A percentile compares a stretch with the other conserved stretches of the same genome.
Evolutionary conservation across 1,140 invertebrate species (phyloP).

Genomic region (Holotrichia oblita): DNA sequence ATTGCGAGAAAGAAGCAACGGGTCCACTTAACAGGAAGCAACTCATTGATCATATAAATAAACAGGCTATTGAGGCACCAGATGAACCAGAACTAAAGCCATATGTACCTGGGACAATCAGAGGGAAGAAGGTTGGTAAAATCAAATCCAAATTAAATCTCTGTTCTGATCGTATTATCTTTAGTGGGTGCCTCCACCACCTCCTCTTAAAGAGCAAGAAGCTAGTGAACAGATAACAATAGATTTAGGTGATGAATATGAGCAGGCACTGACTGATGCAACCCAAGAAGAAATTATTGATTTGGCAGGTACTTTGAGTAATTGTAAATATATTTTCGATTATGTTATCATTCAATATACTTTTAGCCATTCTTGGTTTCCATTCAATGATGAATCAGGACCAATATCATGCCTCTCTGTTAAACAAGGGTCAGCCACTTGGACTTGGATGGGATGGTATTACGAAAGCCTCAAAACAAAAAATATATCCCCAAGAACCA

Average conservation of each 20-base stretch:
- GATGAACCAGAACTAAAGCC: conserved; percentile 97
- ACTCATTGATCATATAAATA: conserved; percentile 97
- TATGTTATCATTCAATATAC: too few relatives aligned
- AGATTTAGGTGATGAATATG: conserved; percentile 95
- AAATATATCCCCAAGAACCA: conserved; percentile 89
- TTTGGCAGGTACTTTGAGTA: conserved; percentile 80
- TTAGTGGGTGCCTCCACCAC: conserved; percentile 88
- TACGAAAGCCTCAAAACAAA: conserved; percentile 92
- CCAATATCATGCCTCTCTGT: conserved; percentile 96
- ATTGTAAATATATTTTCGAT: neutral
- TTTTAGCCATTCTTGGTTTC: conserved; percentile 95
- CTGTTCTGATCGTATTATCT: neutral
- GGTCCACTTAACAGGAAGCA: conserved; percentile 96
- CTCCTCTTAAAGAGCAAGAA: conserved; percentile 78
- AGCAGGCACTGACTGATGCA: conserved; percentile 88
- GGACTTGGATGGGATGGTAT: conserved; percentile 91
- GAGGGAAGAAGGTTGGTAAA: conserved; percentile 85
- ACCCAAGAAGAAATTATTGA: conserved; percentile 99
- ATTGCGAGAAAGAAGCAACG: conserved; percentile 94
- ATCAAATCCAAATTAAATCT: neutral
- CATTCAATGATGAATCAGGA: conserved; percentile 99
- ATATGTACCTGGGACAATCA: conserved; percentile 86
- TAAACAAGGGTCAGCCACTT: conserved; percentile 90
- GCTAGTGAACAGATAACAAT: conserved; percentile 91
- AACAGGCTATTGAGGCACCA: conserved; percentile 95